phyloP scores from a whole-genome alignment of 92 coral and sea anemone genomes.

The Micromussa lordhowensis region DNA sequence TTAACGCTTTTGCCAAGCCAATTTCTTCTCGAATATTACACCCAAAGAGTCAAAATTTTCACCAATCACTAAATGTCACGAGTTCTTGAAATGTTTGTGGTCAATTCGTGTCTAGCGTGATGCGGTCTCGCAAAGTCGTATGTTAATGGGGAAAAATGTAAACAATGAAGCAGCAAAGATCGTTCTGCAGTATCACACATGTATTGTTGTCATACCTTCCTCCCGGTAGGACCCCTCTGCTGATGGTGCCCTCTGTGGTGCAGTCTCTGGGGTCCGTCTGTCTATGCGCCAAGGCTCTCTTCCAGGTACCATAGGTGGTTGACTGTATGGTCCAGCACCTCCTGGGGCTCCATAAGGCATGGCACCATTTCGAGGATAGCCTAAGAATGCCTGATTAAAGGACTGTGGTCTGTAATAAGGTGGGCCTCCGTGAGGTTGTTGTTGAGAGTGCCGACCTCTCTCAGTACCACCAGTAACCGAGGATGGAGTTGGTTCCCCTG shows the following conservation, averaged over 20 bases:
- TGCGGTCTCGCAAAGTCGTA: no score
- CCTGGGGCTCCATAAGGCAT: slow-evolving; percentile 63
- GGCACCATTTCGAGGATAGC: slow-evolving; percentile 59
- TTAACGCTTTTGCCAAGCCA: no score
- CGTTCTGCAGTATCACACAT: background rate
- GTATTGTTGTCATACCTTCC: slow-evolving; percentile 24
- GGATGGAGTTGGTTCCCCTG: slow-evolving; percentile 90
- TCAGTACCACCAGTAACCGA: slow-evolving; percentile 78
- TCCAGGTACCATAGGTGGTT: slow-evolving; percentile 69
- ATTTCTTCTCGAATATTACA: no score
- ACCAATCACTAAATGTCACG: no score
- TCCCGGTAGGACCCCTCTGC: slow-evolving; percentile 23
- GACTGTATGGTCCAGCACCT: slow-evolving; percentile 45
- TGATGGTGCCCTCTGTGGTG: slow-evolving; percentile 26
- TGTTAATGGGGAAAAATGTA: no score
- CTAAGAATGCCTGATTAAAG: slow-evolving; percentile 68
- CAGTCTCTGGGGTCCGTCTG: slow-evolving; percentile 34
- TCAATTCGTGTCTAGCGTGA: no score
- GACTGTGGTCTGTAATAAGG: slow-evolving; percentile 72
- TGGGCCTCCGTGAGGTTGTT: slow-evolving; percentile 61
- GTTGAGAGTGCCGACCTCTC: slow-evolving; percentile 70
- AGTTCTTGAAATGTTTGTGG: no score
- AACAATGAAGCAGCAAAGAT: no score
- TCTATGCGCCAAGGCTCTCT: slow-evolving; percentile 61
- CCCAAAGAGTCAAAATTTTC: no score